These are phyloP conservation scores for Mobula hypostoma DNA, from an alignment of 2,113 vertebrate species.

Conservation along the genomic window DNA sequence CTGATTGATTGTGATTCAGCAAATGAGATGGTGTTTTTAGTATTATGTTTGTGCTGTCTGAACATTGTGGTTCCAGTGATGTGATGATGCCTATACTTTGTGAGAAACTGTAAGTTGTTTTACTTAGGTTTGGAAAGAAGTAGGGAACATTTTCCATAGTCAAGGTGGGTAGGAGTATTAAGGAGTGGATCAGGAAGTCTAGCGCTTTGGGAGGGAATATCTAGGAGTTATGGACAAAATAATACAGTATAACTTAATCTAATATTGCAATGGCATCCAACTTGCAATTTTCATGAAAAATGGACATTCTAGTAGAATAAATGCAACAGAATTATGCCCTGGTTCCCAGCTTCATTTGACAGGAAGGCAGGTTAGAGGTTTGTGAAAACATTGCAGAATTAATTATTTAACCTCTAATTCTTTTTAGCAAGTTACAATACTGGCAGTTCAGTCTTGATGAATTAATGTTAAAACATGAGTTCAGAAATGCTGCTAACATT, in stretches of 20 bases:
- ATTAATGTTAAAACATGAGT: neutral
- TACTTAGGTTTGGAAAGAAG: neutral
- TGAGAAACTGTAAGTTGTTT: neutral
- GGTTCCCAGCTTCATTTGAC: neutral
- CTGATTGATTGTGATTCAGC: neutral
- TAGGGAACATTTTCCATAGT: neutral
- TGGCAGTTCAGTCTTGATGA: neutral
- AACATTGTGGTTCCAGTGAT: neutral
- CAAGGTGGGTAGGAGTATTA: neutral
- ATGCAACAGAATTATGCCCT: neutral
- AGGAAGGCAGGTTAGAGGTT: neutral
- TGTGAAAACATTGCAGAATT: neutral
- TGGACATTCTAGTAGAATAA: neutral
- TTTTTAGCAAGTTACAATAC: neutral
- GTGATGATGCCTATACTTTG: neutral
- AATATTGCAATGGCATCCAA: neutral
- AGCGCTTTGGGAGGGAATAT: neutral
- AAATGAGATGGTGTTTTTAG: neutral
- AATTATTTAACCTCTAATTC: neutral
- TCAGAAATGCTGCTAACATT: constrained; percentile 19
- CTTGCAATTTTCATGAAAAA: neutral
- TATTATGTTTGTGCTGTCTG: neutral
- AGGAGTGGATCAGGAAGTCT: neutral
- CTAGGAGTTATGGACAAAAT: neutral
- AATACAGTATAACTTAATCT: neutral